A percentile compares a stretch with the other conserved stretches of the same genome.
Conservation (phyloP, 2,113 vertebrate genomes). For the Podarcis muralis region DNA sequence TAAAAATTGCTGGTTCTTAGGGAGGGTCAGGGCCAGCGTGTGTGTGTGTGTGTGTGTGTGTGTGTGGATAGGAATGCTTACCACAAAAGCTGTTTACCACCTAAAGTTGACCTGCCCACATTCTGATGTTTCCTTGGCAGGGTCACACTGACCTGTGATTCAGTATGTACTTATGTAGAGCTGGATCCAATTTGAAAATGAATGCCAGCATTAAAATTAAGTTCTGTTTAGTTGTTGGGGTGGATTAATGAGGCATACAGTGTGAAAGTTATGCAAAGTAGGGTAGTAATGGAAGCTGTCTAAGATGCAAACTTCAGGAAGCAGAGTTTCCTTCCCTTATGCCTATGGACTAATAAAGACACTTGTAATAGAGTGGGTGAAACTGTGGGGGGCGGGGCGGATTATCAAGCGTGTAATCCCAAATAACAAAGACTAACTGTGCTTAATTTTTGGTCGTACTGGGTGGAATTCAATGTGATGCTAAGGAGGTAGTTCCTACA, state of each 20-base stretch:
- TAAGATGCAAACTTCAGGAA: not conserved
- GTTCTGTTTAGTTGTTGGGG: not conserved
- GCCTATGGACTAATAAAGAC: not conserved
- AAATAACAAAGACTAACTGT: not conserved
- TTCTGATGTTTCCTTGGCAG: too few species aligned
- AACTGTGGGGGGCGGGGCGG: not conserved
- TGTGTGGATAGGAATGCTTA: not conserved
- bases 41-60: too few species aligned
- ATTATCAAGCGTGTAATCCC: too few species aligned
- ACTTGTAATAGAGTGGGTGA: not conserved
- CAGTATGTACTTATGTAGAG: too few species aligned
- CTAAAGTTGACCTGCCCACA: not conserved
- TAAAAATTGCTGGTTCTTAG: not conserved
- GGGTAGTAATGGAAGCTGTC: not conserved
- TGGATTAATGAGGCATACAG: not conserved
- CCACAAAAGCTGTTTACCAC: not conserved
- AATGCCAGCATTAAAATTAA: not conserved
- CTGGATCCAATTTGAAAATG: not conserved
- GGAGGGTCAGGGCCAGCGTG: not conserved
- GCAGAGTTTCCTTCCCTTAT: not conserved
- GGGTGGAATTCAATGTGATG: too few species aligned
- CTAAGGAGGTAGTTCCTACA: too few species aligned
- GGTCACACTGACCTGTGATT: too few species aligned
- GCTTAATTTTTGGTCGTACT: not conserved
- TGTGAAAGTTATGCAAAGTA: not conserved